Conservation (phyloP, 2,113 vertebrate species). For the Asarcornis scutulata region DNA sequence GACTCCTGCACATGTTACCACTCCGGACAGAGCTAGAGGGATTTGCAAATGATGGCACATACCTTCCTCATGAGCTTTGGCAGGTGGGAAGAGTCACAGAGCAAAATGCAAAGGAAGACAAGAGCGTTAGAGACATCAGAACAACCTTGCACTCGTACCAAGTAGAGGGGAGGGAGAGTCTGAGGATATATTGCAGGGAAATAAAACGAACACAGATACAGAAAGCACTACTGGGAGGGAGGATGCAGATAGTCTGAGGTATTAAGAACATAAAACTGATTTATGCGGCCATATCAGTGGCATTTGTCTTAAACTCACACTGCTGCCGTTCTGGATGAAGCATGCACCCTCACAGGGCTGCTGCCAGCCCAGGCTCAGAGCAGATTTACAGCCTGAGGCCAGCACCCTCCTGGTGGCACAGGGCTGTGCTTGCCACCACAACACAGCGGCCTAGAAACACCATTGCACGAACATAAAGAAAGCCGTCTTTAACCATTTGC, state of each 20-base stretch:
- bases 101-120: conserved; percentile 38
- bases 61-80: conserved; percentile 80
- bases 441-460: neutral
- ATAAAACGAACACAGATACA: neutral
- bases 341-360: neutral
- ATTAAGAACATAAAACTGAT: neutral
- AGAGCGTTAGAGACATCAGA: neutral
- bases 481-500: neutral
- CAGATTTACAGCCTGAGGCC: neutral
- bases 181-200: neutral
- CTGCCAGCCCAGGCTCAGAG: neutral
- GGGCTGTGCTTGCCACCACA: neutral
- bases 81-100: conserved; percentile 63
- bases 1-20: neutral
- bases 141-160: neutral
- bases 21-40: conserved; percentile 19
- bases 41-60: conserved; percentile 73
- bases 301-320: neutral
- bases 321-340: neutral
- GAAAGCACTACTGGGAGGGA: neutral
- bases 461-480: neutral
- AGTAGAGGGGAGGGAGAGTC: neutral
- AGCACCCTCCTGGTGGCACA: neutral
- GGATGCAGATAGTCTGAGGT: neutral
- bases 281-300: neutral